Evolutionary conservation across 1,140 invertebrate genomes (phyloP), one percentile per base, ranked within the genome.

Genomic region (Solenopsis fugax): DNA sequence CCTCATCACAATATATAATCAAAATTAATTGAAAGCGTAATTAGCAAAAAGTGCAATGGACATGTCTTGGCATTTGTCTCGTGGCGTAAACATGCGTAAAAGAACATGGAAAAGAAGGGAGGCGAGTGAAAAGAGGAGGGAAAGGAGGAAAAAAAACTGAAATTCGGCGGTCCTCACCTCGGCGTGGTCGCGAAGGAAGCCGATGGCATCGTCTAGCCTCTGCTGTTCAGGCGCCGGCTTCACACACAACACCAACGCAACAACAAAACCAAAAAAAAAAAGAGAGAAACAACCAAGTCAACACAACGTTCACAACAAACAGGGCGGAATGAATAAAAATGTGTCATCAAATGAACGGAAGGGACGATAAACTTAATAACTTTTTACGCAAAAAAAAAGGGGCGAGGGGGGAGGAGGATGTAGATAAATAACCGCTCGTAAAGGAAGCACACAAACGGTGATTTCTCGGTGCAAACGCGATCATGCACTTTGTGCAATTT

Each of bases 161-260:
- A 93, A 95, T 93, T 93, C 92, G 92, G 94, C 93, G 93, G 96
- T 97, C 94, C 96, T 97, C 92, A 97, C 96, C 96, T 98, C 97
- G 94, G 97, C 97, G 94, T 98, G 98, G 94, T 98, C 97, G 93
- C 98, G 96, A 93, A 98, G 96, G 95, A 98, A 98, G 93, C 97
- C 97, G 96, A 98, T 98, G 90, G 98, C 98, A 96, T 98, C 98
- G 96, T 98, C 98, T 94, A 98, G 96, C 95, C 97, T 97, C 94
- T 98, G 96, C 95, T 97, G 97, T 96, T 98, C 97, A 92, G 97
- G 97, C 94, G 97, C 96, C 95, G 96, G 96, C 96, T 97, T 96
- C 94, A 96, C 94, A 96, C 94, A 95, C 92, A 95, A 96, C 95
- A 96, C 94, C 95, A 96, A 95, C 94, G 93, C 95, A 95, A 95